Conservation (phyloP, 2,113 vertebrate genomes). For the Madoqua kirkii region DNA sequence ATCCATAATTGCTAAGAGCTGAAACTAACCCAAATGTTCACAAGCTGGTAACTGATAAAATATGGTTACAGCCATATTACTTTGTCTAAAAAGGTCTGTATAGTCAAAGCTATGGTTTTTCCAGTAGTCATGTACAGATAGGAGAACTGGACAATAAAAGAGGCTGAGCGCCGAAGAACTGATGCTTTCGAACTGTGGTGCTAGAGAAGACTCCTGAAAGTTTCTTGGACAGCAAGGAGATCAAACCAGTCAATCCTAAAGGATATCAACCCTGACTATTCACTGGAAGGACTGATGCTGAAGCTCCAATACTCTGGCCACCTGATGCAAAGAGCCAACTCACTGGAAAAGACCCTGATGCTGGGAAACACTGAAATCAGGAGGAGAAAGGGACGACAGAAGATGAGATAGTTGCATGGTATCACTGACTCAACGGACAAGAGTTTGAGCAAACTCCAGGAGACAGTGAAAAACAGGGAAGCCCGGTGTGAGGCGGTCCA, state of each 20-base stretch:
- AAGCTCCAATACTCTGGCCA: neutral
- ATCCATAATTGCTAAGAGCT: neutral
- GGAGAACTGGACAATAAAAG: neutral
- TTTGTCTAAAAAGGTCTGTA: neutral
- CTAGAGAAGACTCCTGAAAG: neutral
- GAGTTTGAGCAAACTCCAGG: neutral
- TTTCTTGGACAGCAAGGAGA: neutral
- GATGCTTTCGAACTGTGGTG: neutral
- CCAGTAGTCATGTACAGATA: neutral
- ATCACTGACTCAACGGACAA: neutral
- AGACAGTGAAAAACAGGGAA: neutral
- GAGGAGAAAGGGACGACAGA: neutral
- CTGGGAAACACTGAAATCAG: neutral
- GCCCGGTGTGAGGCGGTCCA: neutral
- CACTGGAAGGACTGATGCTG: neutral
- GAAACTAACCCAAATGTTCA: neutral
- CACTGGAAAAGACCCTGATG: neutral
- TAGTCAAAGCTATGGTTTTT: neutral
- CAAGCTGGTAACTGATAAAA: neutral
- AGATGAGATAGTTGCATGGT: neutral
- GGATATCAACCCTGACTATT: neutral
- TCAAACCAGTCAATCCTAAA: neutral
- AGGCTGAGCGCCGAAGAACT: neutral
- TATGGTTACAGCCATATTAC: neutral
- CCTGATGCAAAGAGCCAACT: neutral